These are phyloP conservation scores for Philereme vetulata DNA, from an alignment of 2,888 invertebrate genomes.

Conservation along the genomic window DNA sequence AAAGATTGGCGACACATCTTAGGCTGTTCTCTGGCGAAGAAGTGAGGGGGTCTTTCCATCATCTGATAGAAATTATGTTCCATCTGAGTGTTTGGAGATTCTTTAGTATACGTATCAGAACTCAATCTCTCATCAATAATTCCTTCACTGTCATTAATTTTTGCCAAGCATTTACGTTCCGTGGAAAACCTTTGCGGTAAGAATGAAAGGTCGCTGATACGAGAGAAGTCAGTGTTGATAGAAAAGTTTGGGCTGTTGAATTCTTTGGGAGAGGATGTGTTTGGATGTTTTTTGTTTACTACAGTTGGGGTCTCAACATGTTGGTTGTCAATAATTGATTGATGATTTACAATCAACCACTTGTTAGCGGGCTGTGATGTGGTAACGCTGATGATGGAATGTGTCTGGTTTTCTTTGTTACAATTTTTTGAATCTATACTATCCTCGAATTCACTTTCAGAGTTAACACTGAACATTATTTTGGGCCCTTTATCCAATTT, in stretches of 20 bases:
- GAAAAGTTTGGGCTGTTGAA: constrained; percentile 75
- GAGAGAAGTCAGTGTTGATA: constrained; percentile 76
- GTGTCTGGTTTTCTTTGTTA: constrained; percentile 69
- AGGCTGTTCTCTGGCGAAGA: constrained; percentile 55
- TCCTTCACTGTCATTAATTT: constrained; percentile 65
- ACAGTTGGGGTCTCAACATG: constrained; percentile 53
- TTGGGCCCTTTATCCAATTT: constrained; percentile 68
- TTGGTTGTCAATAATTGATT: constrained; percentile 46
- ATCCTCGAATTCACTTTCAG: constrained; percentile 70
- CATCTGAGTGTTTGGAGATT: constrained; percentile 68
- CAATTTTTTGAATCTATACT: constrained; percentile 58
- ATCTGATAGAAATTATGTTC: constrained; percentile 53
- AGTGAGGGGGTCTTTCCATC: constrained; percentile 56
- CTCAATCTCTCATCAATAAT: constrained; percentile 66
- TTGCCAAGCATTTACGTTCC: constrained; percentile 68
- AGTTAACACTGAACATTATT: constrained; percentile 67
- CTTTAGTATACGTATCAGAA: constrained; percentile 81
- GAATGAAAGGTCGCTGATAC: constrained; percentile 76
- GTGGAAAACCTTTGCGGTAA: constrained; percentile 75
- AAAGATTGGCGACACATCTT: constrained; percentile 70
- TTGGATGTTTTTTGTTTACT: constrained; percentile 68
- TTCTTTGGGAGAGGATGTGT: constrained; percentile 78
- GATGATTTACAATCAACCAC: constrained; percentile 58
- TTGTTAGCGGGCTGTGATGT: constrained; percentile 62
- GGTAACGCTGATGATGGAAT: constrained; percentile 65